Base-by-base conservation (phyloP, 2,888 invertebrate genomes). In the Ptilodon capucinus region DNA sequence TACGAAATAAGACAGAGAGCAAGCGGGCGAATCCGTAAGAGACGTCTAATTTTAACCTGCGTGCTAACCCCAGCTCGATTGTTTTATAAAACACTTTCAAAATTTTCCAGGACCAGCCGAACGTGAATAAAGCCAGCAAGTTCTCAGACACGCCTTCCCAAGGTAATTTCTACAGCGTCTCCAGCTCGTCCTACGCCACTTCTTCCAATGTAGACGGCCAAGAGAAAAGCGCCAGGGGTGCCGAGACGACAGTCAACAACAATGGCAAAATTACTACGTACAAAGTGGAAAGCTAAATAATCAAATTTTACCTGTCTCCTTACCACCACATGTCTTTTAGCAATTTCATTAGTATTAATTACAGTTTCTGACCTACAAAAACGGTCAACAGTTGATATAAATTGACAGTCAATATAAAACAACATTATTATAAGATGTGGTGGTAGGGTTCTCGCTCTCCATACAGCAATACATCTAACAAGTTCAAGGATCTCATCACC, bases 261-360 rank as follows among this genome's bases (percentile, higher is more conserved):
- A 95, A 96, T 70, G 96, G 96, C 54, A 94, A 93, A 72, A 71
- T 95, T 35, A 93, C 93, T 45, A 91, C 92, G 40, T 94, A 94
- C 69, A 88, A 88, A 30, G 92, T 93, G 4, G 54, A 74, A 13
- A 81, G 55, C 44, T 87, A 81, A 76, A 48, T 34, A 41, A 39
- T n/a, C 17, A 13, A n/a, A 21, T 2, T 11, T 11, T 36, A 16
- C 6, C 2, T n/a, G n/a, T n/a, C n/a, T n/a, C n/a, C n/a, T n/a
- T n/a, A n/a, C n/a, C n/a, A n/a, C n/a, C n/a, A n/a, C n/a, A n/a
- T n/a, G n/a, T n/a, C n/a, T n/a, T n/a, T n/a, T n/a, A n/a, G n/a
- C n/a, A n/a, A n/a, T n/a, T n/a, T n/a, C n/a, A n/a, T n/a, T n/a
- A n/a, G n/a, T n/a, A n/a, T n/a, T n/a, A n/a, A n/a, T n/a, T n/a